These are phyloP conservation scores for Pseudopleuronectes americanus DNA, from an alignment of 2,797 vertebrate genomes.

Conservation along the genomic window DNA sequence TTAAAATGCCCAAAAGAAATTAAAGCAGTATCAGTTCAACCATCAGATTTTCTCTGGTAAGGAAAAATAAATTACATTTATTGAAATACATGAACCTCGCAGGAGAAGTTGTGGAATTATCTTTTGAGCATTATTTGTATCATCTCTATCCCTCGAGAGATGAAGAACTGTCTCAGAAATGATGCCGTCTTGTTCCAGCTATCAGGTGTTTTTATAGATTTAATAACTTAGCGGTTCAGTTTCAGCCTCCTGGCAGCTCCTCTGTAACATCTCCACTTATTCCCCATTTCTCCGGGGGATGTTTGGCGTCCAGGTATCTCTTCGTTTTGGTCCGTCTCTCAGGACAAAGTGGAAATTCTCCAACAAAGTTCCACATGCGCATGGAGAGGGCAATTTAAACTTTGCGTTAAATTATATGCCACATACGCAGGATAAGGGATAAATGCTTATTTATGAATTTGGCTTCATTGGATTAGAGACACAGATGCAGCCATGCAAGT, in stretches of 20 bases:
- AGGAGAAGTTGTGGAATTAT: constrained; percentile 14
- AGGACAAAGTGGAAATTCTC: constrained; percentile 8
- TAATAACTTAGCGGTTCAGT: constrained; percentile 20
- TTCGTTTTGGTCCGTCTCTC: constrained; percentile 17
- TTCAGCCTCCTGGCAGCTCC: constrained; percentile 22
- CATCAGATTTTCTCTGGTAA: constrained; percentile 27
- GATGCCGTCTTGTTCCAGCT: constrained; percentile 29
- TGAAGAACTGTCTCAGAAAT: constrained; percentile 13
- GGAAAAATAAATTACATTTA: constrained; percentile 37
- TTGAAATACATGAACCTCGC: constrained; percentile 13
- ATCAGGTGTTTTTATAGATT: constrained; percentile 39
- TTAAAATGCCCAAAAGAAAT: no score
- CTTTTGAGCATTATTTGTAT: background rate
- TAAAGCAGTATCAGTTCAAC: no score
- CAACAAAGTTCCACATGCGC: constrained; percentile 7
- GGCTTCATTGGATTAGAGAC: constrained; percentile 5
- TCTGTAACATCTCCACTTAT: constrained; percentile 19
- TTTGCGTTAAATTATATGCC: constrained; percentile 24
- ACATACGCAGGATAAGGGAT: background rate
- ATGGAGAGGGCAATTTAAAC: constrained; percentile 25
- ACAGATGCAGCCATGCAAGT: background rate
- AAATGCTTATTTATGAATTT: constrained; percentile 20
- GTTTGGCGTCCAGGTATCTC: constrained; percentile 15
- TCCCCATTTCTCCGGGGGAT: constrained; percentile 21
- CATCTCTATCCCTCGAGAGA: constrained; percentile 23